Evolutionary conservation across 2,888 invertebrate genomes (phyloP), one percentile per base, ranked within the genome.

Genomic region (Mythimna vitellina): DNA sequence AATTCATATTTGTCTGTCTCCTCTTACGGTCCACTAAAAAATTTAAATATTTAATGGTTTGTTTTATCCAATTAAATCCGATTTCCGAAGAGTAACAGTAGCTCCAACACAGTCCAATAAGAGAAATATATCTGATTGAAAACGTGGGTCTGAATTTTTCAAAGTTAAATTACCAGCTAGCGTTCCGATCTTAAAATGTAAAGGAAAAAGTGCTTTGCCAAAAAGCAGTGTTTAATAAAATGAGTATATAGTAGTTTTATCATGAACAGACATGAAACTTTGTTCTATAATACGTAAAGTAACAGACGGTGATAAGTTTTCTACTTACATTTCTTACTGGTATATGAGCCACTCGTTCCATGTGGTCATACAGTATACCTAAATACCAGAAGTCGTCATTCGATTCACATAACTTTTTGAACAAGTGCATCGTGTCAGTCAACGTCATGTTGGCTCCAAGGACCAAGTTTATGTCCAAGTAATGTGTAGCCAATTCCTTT

Each of bases 51-150:
- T 20, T 32, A 35, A 29, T 25, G 67, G 20, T 53, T 67, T 65
- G 12, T 46, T 32, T 46, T 42, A 32, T 58, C 22, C 1, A 4
- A 29, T 6, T 5, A 12, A 3, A 12, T 29, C 17, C 32, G 2
- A 35, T 58, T 62, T 61, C n/a, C n/a, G n/a, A n/a, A 97, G 86
- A 63, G 96, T 96, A 38, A 97, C 80, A 38, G 90, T 83, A 1
- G 96, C 96, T 32, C 96, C 96, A n/a, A 95, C 93, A 35, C 96
- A 94, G 89, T 96, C 96, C 35, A 97, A 89, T 49, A 97, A 92
- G n/a, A 97, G 86, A 86, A 97, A 97, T 58, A 97, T 88, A 88
- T 97, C 97, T 0, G 97, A 97, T 22, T 96, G 97, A 89, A 97
- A 97, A 83, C 97, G 96, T 5, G 90, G 93, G 85, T 97, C 93